A percentile compares a stretch with the other conserved stretches of the same genome.
Evolutionary conservation across 1,140 invertebrate species (phyloP).

Genomic region (Caenorhabditis tropicalis): DNA sequence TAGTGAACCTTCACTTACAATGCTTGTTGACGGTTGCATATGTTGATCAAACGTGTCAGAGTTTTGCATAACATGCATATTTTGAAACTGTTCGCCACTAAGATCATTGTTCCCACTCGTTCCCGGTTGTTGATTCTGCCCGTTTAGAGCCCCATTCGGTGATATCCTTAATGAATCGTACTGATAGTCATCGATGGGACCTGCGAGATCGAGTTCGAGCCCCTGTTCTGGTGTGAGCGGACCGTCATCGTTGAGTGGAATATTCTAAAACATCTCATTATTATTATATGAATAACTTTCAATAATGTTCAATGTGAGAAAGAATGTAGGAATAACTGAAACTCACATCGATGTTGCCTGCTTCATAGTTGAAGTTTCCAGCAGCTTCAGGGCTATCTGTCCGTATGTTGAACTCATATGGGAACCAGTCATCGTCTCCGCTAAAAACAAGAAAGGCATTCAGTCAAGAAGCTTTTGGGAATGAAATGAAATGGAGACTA

Average conservation of each 20-base stretch:
- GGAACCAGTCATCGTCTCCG: slow-evolving; percentile 19
- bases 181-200: not conserved
- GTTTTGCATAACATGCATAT: slow-evolving; percentile 1
- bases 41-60: not conserved
- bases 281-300: no score
- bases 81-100: slow-evolving; percentile 3
- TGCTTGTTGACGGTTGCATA: not conserved
- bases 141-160: not conserved
- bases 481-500: slow-evolving; percentile 22
- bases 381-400: not conserved
- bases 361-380: not conserved
- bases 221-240: not conserved
- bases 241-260: slow-evolving; percentile 11
- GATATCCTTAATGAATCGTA: not conserved
- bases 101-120: not conserved
- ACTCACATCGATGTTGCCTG: slow-evolving; percentile 18
- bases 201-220: not conserved
- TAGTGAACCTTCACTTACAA: not conserved
- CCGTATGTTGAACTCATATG: not conserved
- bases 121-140: not conserved
- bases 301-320: not conserved
- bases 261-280: slow-evolving; percentile 5
- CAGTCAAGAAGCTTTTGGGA: not conserved
- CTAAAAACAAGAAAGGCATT: not conserved
- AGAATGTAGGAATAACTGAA: not conserved